These are phyloP conservation scores for Pelodiscus sinensis DNA, from an alignment of 2,113 vertebrate species.

Conservation along the genomic window DNA sequence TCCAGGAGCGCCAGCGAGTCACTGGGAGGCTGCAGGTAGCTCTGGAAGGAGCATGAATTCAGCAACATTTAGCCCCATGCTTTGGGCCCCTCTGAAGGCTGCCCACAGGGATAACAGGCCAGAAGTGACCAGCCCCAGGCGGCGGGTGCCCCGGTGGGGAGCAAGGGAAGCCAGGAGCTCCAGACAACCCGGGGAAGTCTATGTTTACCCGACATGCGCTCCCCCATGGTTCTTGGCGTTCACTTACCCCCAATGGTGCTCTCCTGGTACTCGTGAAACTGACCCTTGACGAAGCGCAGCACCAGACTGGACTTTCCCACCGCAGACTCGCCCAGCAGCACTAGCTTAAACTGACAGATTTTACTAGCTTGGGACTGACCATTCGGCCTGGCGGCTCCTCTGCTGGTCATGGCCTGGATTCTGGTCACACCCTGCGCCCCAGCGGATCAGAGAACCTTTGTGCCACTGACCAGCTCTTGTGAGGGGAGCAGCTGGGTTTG, in stretches of 20 bases:
- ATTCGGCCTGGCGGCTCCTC: slow-evolving; percentile 81
- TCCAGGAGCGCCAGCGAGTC: neutral
- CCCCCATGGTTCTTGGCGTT: too few species aligned
- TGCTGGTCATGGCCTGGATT: slow-evolving; percentile 79
- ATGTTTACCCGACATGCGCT: neutral
- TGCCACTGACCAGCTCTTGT: neutral
- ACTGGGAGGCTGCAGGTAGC: too few species aligned
- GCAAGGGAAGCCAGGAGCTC: neutral
- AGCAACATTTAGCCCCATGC: too few species aligned
- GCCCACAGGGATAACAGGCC: neutral
- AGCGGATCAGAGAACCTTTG: slow-evolving; percentile 16
- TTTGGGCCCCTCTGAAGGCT: too few species aligned
- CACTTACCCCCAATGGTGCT: slow-evolving; percentile 83
- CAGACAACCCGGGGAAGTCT: neutral
- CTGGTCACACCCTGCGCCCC: slow-evolving; percentile 32
- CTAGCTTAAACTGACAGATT: slow-evolving; percentile 83
- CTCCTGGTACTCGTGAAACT: slow-evolving; percentile 84
- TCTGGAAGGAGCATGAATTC: too few species aligned
- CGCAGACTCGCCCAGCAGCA: slow-evolving; percentile 82
- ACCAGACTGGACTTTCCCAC: slow-evolving; percentile 82
- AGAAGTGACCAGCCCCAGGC: too few species aligned
- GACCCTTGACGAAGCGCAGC: slow-evolving; percentile 82
- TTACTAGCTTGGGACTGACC: slow-evolving; percentile 82
- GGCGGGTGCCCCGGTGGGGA: neutral
- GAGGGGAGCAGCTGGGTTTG: neutral